Base-by-base conservation (phyloP, 2,113 vertebrate species). In the Psammodynastes pulverulentus region DNA sequence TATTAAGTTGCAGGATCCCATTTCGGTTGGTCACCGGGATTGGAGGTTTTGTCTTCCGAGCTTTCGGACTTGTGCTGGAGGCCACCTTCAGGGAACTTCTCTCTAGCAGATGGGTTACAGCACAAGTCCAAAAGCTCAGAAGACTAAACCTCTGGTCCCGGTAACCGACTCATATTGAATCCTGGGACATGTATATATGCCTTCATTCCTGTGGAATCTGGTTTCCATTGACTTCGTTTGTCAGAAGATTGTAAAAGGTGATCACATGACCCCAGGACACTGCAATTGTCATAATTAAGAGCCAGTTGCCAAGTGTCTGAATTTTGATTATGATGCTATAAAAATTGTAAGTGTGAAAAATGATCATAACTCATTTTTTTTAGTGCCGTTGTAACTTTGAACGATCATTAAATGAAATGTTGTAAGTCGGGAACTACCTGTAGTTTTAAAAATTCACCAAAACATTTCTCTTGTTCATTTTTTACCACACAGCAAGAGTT, bases 381-480 rank as follows among this genome's bases (percentile, higher is more conserved):
- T 12, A 67, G 29, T 67, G 29, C 29, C 5, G 5, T n/a, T 67
- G 29, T 67, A n/a, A 67, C 13, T 67, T 67, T 67, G 58, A 62
- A 62, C 29, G 29, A 29, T n/a, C 58, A 67, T 4, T n/a, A 67
- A 67, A 67, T 67, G n/a, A 67, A 67, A 5, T 67, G 29, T 67
- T 34, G 62, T 67, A 34, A 67, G n/a, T 34, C 0, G 2, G 10
- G 13, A 34, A 67, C n/a, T 67, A 67, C 62, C 62, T 34, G 29
- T 93, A 91, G 90, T 93, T 92, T 56, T 52, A 91, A 17, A n/a
- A 92, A 23, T 9, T 90, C 94, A 1, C 17, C 5, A 0, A 49
- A 93, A 39, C 87, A 54, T 94, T 95, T 90, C 67, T 93, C 17
- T 85, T 93, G 19, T 92, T 67, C 46, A 94, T 95, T 67, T 49